Evolutionary conservation across 2,113 vertebrate genomes (phyloP).

Genomic region (Cercopithecus mona): DNA sequence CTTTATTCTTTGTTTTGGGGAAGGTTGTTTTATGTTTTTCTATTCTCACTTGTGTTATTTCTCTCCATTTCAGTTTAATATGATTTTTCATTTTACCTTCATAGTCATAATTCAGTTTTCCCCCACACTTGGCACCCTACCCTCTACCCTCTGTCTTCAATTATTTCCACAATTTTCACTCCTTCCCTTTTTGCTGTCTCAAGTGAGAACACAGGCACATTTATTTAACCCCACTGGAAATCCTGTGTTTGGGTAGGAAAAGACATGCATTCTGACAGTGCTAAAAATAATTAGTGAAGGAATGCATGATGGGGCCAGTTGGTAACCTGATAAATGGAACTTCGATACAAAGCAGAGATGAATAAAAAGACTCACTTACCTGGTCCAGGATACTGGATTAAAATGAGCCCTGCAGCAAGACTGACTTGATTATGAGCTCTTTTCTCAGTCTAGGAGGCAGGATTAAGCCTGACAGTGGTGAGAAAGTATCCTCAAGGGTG

Average conservation of each 20-base stretch:
- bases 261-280: background rate
- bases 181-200: background rate
- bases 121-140: background rate
- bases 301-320: background rate
- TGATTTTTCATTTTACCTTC: background rate
- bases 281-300: slow-evolving; percentile 16
- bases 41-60: background rate
- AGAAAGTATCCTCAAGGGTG: background rate
- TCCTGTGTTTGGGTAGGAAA: background rate
- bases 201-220: background rate
- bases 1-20: background rate
- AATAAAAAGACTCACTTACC: background rate
- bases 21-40: background rate
- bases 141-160: background rate
- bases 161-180: background rate
- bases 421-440: background rate
- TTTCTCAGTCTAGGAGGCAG: background rate
- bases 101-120: background rate
- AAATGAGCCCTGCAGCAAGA: background rate
- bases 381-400: background rate
- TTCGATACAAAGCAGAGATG: background rate
- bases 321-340: background rate
- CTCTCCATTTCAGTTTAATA: background rate
- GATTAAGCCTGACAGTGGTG: background rate
- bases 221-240: background rate